Conservation (phyloP, 2,888 invertebrate genomes). For the Meteorus colon region DNA sequence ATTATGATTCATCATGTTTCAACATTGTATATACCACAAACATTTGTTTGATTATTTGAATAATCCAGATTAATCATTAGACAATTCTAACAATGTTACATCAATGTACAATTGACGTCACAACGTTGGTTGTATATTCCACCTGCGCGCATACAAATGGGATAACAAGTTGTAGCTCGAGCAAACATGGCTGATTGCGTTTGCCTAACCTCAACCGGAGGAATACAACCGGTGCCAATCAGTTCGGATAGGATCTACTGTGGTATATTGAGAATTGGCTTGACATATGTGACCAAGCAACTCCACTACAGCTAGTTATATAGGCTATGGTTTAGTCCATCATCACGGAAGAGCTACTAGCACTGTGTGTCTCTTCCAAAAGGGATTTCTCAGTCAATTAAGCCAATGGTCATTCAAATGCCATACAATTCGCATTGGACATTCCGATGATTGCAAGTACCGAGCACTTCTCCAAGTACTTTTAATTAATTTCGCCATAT, state of each 20-base stretch:
- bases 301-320: slow-evolving; percentile 7
- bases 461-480: neutral
- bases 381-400: neutral
- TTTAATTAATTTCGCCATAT: neutral
- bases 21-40: neutral
- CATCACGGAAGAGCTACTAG: slow-evolving; percentile 17
- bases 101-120: slow-evolving; percentile 29
- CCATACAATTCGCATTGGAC: neutral
- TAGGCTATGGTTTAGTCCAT: neutral
- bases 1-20: neutral
- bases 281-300: slow-evolving; percentile 26
- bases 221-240: slow-evolving; percentile 53
- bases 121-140: slow-evolving; percentile 26
- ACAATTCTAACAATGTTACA: slow-evolving; percentile 9
- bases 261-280: slow-evolving; percentile 40
- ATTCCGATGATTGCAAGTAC: neutral
- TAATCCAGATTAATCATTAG: slow-evolving; percentile 25
- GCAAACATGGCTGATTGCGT: slow-evolving; percentile 64
- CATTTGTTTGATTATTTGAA: neutral
- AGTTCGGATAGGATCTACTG: slow-evolving; percentile 43
- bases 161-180: slow-evolving; percentile 61
- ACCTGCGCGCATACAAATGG: slow-evolving; percentile 54
- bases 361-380: neutral
- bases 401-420: neutral
- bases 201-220: slow-evolving; percentile 58